Conservation (phyloP, 2,888 invertebrate species). For the Clusia tigrina region DNA sequence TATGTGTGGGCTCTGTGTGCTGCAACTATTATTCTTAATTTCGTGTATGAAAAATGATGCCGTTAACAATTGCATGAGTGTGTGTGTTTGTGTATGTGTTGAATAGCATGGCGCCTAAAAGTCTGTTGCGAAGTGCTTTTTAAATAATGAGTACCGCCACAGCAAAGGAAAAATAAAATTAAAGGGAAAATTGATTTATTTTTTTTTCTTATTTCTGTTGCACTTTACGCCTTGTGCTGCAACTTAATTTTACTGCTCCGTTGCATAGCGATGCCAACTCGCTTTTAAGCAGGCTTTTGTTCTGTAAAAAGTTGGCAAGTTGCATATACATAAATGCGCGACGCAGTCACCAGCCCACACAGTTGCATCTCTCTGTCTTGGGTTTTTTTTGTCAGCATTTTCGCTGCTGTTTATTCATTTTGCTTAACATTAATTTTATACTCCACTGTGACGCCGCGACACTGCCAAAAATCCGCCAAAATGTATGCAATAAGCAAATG, state of each 20-base stretch:
- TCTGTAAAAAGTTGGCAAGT: constrained; percentile 3
- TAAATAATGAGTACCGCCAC: not conserved
- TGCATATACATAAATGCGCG: not conserved
- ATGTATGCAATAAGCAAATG: not conserved
- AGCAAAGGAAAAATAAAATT: not conserved
- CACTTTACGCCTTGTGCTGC: constrained; percentile 1
- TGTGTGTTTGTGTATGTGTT: not conserved
- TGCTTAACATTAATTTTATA: constrained; percentile 56
- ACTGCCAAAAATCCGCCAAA: constrained; percentile 2
- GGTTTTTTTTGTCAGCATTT: constrained; percentile 24
- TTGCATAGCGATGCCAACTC: not conserved
- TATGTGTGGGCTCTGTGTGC: not conserved
- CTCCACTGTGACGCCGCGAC: constrained; percentile 30
- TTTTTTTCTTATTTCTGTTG: constrained; percentile 11
- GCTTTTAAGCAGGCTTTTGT: not conserved
- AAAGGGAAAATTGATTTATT: constrained; percentile 13
- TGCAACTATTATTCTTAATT: constrained; percentile 19
- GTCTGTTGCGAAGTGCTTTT: constrained; percentile 34
- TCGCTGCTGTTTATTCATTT: constrained; percentile 50
- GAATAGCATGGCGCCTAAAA: constrained; percentile 38
- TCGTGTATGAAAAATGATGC: constrained; percentile 26
- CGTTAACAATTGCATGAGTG: constrained; percentile 17
- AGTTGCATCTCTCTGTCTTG: not conserved
- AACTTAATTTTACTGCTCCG: not conserved
- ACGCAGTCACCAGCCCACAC: constrained; percentile 3